Base-by-base conservation (phyloP, 2,113 vertebrate species). In the Himantopus leucocephalus region DNA sequence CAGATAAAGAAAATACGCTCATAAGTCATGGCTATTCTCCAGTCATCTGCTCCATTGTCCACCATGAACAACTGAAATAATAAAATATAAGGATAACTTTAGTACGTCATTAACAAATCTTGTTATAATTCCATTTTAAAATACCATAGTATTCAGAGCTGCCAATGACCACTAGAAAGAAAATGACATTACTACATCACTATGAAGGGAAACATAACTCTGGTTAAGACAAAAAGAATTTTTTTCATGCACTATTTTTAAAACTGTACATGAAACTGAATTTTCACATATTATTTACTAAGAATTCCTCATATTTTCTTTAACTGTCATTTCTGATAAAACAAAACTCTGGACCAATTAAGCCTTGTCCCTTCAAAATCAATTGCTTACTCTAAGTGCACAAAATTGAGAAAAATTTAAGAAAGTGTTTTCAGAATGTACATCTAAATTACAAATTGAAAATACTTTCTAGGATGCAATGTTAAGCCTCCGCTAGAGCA, bases 21-120 rank as follows among this genome's bases (percentile, higher is more conserved):
- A 80, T 99, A 99, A 92, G 99, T 99, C 99, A 99, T 99, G 98
- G 99, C 99, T 99, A 99, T 99, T 98, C 99, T 99, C 99, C 99
- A 99, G 98, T 99, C 99, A 97, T 99, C 99, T 56, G 99, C 99
- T 94, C 99, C 99, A 85, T 99, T 99, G 99, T 99, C 99, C 98
- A 99, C 99, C 99, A 99, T 99, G 98, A 99, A 99, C 95, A 99
- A 98, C 99, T 99, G 99, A 93, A 98, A 98, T 98, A 96, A 97
- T 96, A 98, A 97, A 98, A 97, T 90, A 98, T 90, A 97, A 96
- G 92, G 62, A 94, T 97, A 97, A 90, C 68, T 97, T 98, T 91
- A 98, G 97, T 95, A 96, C 21, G 43, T 78, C 41, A 91, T 94
- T 87, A 77, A 92, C 45, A 96, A 85, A 81, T 6, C 11, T 55